phyloP scores from a whole-genome alignment of 2,797 vertebrate genomes.

The Choloepus didactylus region DNA sequence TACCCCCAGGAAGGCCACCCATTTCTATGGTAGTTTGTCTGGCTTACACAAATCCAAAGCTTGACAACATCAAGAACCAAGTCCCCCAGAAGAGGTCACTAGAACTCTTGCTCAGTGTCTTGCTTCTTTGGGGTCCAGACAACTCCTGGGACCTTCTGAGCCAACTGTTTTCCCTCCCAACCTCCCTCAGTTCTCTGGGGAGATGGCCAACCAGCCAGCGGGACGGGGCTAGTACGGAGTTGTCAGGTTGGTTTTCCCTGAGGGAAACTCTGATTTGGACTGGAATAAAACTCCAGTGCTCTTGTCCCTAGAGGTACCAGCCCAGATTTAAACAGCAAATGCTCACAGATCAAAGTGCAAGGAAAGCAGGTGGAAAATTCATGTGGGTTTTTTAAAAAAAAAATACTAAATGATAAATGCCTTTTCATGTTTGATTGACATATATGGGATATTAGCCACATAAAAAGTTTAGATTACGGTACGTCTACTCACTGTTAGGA shows the following conservation, averaged over 20 bases:
- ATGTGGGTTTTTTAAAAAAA: neutral
- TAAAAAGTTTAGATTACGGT: constrained; percentile 15
- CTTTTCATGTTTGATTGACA: constrained; percentile 4
- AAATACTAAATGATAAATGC: neutral
- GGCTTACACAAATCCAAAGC: constrained; percentile 10
- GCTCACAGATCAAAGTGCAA: neutral
- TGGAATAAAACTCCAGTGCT: neutral
- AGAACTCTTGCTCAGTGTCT: constrained; percentile 56
- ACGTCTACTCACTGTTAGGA: neutral
- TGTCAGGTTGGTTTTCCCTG: neutral
- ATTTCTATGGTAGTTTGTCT: neutral
- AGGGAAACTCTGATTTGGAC: neutral
- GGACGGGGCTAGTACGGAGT: neutral
- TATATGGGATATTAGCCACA: neutral
- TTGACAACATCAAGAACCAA: neutral
- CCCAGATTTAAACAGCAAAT: neutral
- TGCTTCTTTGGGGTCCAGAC: neutral
- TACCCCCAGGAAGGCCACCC: neutral
- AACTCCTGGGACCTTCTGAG: neutral
- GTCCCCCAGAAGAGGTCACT: constrained; percentile 79
- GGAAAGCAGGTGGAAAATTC: constrained; percentile 43
- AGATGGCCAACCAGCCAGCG: neutral
- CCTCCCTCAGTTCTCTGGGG: neutral
- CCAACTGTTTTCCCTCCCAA: neutral
- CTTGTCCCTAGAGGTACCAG: neutral